Percentiles rank a stretch among this genome's conserved stretches.
phyloP scores from a whole-genome alignment of 2,888 invertebrate genomes.

The Yponomeuta plumbellus region DNA sequence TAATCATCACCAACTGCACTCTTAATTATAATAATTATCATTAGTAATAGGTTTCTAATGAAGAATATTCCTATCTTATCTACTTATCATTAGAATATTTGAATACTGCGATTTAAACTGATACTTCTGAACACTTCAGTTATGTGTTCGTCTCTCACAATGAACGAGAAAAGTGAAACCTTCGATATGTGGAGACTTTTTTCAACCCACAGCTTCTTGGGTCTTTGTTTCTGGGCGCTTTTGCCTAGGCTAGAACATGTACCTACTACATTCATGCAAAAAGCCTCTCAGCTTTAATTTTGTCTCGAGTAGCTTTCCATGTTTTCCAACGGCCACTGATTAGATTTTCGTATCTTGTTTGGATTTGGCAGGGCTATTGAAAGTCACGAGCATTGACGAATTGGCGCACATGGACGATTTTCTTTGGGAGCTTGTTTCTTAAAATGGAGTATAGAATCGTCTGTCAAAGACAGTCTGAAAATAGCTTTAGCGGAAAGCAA shows the following conservation, averaged over 20 bases:
- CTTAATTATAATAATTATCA: too few species aligned
- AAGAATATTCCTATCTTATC: too few species aligned
- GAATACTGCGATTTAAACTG: background rate
- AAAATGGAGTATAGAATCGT: background rate
- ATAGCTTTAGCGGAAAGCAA: too few species aligned
- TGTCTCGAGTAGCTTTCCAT: conserved; percentile 1
- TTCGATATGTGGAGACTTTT: conserved; percentile 36
- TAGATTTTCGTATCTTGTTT: background rate
- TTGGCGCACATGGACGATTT: too few species aligned
- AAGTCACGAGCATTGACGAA: too few species aligned
- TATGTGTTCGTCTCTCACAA: conserved; percentile 29
- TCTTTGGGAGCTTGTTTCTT: background rate
- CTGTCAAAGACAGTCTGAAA: too few species aligned
- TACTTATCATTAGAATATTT: too few species aligned
- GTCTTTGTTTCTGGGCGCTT: conserved; percentile 42
- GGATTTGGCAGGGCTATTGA: too few species aligned
- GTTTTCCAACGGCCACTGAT: background rate
- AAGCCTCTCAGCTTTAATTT: background rate
- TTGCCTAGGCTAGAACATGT: conserved; percentile 23
- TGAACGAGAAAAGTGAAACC: conserved; percentile 56
- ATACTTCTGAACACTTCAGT: background rate
- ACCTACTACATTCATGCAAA: background rate
- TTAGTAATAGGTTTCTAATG: too few species aligned
- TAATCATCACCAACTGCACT: too few species aligned
- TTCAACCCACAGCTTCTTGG: conserved; percentile 31